phyloP scores from a whole-genome alignment of 2,797 vertebrate genomes.

The Molothrus ater region DNA sequence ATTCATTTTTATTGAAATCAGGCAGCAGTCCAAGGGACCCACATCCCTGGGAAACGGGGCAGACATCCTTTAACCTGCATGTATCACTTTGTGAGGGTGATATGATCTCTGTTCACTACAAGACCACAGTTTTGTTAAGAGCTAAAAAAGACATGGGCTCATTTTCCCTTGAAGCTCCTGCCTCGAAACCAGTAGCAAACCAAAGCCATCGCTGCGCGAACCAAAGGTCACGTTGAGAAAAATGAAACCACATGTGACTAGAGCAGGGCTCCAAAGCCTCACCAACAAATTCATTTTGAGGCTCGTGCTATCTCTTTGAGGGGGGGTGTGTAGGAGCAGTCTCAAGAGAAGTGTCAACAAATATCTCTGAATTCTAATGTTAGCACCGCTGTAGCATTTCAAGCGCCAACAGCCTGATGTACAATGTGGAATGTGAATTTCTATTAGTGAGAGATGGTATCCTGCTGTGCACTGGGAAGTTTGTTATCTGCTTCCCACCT shows the following conservation, averaged over 20 bases:
- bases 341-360: conserved; percentile 65
- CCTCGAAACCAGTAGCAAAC: conserved; percentile 22
- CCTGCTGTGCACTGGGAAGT: conserved; percentile 17
- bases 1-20: conserved; percentile 65
- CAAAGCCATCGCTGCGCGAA: conserved; percentile 6
- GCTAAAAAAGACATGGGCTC: conserved; percentile 63
- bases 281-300: conserved; percentile 56
- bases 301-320: conserved; percentile 43
- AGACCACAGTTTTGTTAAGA: conserved; percentile 69
- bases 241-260: conserved; percentile 62
- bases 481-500: conserved; percentile 45
- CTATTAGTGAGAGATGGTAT: conserved; percentile 33
- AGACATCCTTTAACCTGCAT: conserved; percentile 69
- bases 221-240: conserved; percentile 68
- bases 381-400: neutral
- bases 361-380: conserved; percentile 68
- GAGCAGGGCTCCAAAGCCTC: conserved; percentile 44
- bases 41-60: neutral
- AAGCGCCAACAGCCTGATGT: neutral
- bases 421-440: conserved; percentile 48
- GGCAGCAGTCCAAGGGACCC: neutral
- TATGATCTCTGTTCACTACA: conserved; percentile 70
- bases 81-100: conserved; percentile 62
- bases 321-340: neutral
- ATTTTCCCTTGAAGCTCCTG: conserved; percentile 60